Evolutionary conservation across 2,888 invertebrate species (phyloP).

Genomic region (Tryphoninae sp.): DNA sequence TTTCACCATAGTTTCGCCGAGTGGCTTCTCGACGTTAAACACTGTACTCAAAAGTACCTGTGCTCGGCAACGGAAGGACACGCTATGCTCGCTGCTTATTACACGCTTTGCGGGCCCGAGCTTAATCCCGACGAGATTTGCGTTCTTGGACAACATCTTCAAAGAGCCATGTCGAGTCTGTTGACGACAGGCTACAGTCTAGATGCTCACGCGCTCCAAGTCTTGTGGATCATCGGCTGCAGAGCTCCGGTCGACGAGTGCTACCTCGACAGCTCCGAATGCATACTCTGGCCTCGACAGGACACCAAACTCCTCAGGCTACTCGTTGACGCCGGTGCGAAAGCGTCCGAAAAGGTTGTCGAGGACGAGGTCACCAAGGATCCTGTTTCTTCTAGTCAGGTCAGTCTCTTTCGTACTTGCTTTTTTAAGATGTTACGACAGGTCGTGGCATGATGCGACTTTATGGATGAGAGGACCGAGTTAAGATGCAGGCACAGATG

Average conservation of each 20-base stretch:
- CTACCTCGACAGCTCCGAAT: slow-evolving; percentile 78
- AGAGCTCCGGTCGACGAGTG: slow-evolving; percentile 81
- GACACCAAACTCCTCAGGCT: slow-evolving; percentile 88
- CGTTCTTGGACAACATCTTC: slow-evolving; percentile 83
- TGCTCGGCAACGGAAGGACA: slow-evolving; percentile 95
- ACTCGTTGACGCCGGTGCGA: slow-evolving; percentile 89
- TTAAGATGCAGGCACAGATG: too few species aligned
- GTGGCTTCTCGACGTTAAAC: slow-evolving; percentile 98
- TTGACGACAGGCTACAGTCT: slow-evolving; percentile 73
- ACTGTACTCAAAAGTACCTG: slow-evolving; percentile 96
- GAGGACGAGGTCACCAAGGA: slow-evolving; percentile 80
- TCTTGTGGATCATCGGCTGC: slow-evolving; percentile 89
- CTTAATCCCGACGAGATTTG: slow-evolving; percentile 89
- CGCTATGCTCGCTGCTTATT: slow-evolving; percentile 92
- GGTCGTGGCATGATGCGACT: too few species aligned
- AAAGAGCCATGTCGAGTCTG: slow-evolving; percentile 76
- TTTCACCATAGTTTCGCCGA: slow-evolving; percentile 98
- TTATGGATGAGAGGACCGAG: too few species aligned
- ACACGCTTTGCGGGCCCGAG: slow-evolving; percentile 87
- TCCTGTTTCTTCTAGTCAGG: slow-evolving; percentile 81
- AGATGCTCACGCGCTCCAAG: slow-evolving; percentile 87
- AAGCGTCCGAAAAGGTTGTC: slow-evolving; percentile 80
- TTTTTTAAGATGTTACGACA: too few species aligned
- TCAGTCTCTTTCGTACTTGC: slow-evolving; percentile 56
- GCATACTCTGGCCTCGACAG: slow-evolving; percentile 81